phyloP scores from a whole-genome alignment of 2,888 invertebrate species.

The Aspidiotus rigidus region DNA sequence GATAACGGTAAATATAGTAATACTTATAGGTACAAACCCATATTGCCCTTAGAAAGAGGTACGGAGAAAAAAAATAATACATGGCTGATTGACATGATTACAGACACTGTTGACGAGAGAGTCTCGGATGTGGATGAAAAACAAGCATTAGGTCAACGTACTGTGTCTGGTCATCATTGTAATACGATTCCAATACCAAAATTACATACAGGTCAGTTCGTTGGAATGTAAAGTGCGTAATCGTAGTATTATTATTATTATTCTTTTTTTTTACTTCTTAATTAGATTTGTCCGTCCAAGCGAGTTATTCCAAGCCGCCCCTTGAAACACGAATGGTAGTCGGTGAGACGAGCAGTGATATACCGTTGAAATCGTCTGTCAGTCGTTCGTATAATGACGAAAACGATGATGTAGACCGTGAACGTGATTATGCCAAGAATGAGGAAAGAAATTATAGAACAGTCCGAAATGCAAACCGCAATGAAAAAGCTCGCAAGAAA shows the following conservation, averaged over 20 bases:
- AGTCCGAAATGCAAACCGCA: background rate
- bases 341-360: slow-evolving; percentile 37
- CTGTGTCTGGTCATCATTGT: slow-evolving; percentile 15
- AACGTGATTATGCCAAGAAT: too few species aligned
- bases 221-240: background rate
- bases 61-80: too few species aligned
- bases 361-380: slow-evolving; percentile 38
- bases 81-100: too few species aligned
- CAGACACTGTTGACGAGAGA: too few species aligned
- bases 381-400: slow-evolving; percentile 37
- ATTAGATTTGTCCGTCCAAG: too few species aligned
- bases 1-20: too few species aligned
- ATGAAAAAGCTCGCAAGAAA: slow-evolving; percentile 16
- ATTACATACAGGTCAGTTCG: too few species aligned
- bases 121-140: slow-evolving; percentile 17
- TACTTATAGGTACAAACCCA: too few species aligned
- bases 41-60: too few species aligned
- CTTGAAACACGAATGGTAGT: slow-evolving; percentile 53
- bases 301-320: slow-evolving; percentile 42
- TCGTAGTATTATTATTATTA: background rate
- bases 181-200: slow-evolving; percentile 21
- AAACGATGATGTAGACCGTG: background rate
- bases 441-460: background rate
- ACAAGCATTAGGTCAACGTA: slow-evolving; percentile 7
- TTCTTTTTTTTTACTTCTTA: background rate